Evolutionary conservation across 2,113 vertebrate genomes (phyloP).

Genomic region (Oreochromis aureus): DNA sequence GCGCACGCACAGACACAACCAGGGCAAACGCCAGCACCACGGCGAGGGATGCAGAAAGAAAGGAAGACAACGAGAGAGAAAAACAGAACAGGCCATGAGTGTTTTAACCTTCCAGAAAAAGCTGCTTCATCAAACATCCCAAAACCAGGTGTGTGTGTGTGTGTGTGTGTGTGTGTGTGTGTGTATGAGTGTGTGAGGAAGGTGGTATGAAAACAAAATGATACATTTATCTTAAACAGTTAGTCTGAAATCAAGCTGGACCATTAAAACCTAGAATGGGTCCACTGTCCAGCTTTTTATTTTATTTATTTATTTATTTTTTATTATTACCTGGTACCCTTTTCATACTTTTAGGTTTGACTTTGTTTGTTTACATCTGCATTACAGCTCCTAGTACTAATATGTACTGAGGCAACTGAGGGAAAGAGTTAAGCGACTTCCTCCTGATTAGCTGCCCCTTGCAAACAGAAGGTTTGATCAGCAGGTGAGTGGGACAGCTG

Average conservation of each 20-base stretch:
- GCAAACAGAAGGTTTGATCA: background rate
- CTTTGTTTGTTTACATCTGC: background rate
- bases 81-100: constrained; percentile 88
- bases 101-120: constrained; percentile 58
- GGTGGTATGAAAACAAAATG: background rate
- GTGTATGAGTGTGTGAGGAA: background rate
- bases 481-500: background rate
- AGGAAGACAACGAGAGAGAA: constrained; percentile 81
- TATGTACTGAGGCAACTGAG: background rate
- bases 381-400: background rate
- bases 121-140: constrained; percentile 40
- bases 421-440: background rate
- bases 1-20: background rate
- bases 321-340: background rate
- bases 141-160: background rate
- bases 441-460: background rate
- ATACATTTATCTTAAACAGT: background rate
- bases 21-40: constrained; percentile 61
- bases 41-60: constrained; percentile 81
- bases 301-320: background rate
- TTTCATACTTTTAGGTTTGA: background rate
- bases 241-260: background rate
- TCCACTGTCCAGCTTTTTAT: background rate
- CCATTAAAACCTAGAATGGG: background rate
- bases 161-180: background rate